A percentile compares a stretch with the other conserved stretches of the same genome.
Conservation (phyloP, 2,797 vertebrate species). For the Zenarchopterus dispar region DNA sequence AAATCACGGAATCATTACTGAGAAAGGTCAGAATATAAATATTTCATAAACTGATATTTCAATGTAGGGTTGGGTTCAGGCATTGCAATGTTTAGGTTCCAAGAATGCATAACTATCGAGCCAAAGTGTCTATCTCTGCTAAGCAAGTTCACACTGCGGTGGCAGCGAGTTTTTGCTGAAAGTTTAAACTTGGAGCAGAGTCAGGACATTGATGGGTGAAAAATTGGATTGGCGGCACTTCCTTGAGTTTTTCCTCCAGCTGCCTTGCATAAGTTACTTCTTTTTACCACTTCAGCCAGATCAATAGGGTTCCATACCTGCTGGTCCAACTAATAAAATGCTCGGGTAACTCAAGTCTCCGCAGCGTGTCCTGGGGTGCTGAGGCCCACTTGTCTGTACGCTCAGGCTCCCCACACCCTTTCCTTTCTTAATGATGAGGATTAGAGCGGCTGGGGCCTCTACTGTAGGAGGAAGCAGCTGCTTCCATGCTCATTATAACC, state of each 20-base stretch:
- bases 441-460: slow-evolving; percentile 81
- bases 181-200: slow-evolving; percentile 28
- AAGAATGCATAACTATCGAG: slow-evolving; percentile 38
- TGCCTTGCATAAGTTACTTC: slow-evolving; percentile 67
- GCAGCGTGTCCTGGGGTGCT: slow-evolving; percentile 64
- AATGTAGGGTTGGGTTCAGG: slow-evolving; percentile 66
- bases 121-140: slow-evolving; percentile 43
- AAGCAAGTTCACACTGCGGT: slow-evolving; percentile 22
- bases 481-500: slow-evolving; percentile 83
- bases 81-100: slow-evolving; percentile 39
- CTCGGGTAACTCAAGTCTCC: slow-evolving; percentile 72
- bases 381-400: slow-evolving; percentile 68
- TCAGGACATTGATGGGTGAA: slow-evolving; percentile 31
- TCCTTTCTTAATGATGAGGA: slow-evolving; percentile 83
- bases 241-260: slow-evolving; percentile 59
- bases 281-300: slow-evolving; percentile 73
- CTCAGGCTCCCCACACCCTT: slow-evolving; percentile 71
- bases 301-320: slow-evolving; percentile 74
- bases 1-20: slow-evolving; percentile 79
- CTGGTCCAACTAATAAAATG: slow-evolving; percentile 71
- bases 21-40: slow-evolving; percentile 83
- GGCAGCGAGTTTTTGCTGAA: slow-evolving; percentile 36
- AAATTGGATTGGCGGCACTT: slow-evolving; percentile 40
- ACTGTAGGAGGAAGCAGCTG: slow-evolving; percentile 85
- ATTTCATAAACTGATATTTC: slow-evolving; percentile 83